Evolutionary conservation across 2,888 invertebrate species (phyloP), one percentile per base, ranked within the genome.

Genomic region (Leptopilina myrica): DNA sequence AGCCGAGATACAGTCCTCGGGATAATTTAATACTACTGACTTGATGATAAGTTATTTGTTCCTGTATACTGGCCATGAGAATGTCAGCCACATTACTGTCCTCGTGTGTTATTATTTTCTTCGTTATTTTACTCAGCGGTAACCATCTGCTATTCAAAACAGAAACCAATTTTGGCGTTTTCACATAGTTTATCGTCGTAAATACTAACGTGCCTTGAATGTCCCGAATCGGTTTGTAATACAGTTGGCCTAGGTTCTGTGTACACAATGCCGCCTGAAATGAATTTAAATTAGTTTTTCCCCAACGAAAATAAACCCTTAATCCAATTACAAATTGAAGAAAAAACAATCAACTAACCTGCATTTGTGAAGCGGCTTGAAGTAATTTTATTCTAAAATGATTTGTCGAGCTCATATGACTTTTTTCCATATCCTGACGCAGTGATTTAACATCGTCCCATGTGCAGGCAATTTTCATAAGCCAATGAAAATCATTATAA

Each of bases 391-490:
- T 95, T 80, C 98, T 94, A 92, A 98, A 98, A 91, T 98, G 98
- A 85, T 94, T 93, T 62, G 96, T 95, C 2, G 98, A 97, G 0
- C 98, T 97, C 14, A 96, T 97, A 2, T 97, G 95, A 90, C 97
- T 97, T 88, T 98, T 97, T 90, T 98, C 98, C 97, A 99, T 97
- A 89, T 98, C 98, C 40, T 96, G 95, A n/a, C 97, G 94, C 1
- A 99, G 93, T 3, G 96, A 94, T 89, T 98, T 98, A 8, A 98
- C 97, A 90, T 99, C 98, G 87, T 98, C 98, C 99, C 99, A 99
- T 0, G 97, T 96, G 91, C 98, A 98, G 0, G 98, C 97, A 59
- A 99, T 96, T 94, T 98, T 98, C 96, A 99, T 98, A 40, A 99
- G 94, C 99, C 99, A 99, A 91, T 99, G 97, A 92, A 98, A 97